Evolutionary conservation across 2,888 invertebrate species (phyloP).

Genomic region (Lapara coniferarum): DNA sequence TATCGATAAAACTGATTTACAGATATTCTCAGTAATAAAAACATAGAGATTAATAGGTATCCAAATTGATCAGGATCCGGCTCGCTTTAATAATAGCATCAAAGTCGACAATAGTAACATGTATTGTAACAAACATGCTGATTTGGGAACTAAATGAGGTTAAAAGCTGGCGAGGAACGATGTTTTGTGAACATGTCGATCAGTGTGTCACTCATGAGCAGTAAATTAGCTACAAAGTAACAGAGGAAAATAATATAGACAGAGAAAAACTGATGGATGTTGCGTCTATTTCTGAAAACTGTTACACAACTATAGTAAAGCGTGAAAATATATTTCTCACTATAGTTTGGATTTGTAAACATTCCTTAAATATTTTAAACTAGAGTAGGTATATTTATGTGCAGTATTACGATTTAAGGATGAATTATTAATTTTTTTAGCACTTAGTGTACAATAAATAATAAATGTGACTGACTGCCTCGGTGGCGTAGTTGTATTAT

Average conservation of each 20-base stretch:
- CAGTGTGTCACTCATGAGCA: constrained; percentile 55
- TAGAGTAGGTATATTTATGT: too few relatives aligned
- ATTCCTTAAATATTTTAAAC: too few relatives aligned
- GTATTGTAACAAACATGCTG: constrained; percentile 64
- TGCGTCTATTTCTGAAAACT: background rate
- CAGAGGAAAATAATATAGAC: background rate
- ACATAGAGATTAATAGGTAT: constrained; percentile 18
- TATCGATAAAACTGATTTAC: background rate
- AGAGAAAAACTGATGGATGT: background rate
- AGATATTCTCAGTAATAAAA: constrained; percentile 3
- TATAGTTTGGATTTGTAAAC: too few relatives aligned
- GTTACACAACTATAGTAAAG: background rate
- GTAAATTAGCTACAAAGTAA: constrained; percentile 36
- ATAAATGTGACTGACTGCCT: too few relatives aligned
- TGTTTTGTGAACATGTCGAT: constrained; percentile 73
- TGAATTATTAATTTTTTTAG: too few relatives aligned
- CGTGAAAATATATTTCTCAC: too few relatives aligned
- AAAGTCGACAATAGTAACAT: constrained; percentile 54
- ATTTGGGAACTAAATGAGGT: constrained; percentile 64
- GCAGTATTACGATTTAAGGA: too few relatives aligned
- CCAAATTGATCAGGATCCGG: constrained; percentile 23
- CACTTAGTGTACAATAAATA: too few relatives aligned
- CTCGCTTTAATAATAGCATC: constrained; percentile 40
- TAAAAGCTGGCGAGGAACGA: constrained; percentile 70
- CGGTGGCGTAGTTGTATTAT: too few relatives aligned